Evolutionary conservation across 2,888 invertebrate genomes (phyloP).

Genomic region (Harpagoxenus sublaevis): DNA sequence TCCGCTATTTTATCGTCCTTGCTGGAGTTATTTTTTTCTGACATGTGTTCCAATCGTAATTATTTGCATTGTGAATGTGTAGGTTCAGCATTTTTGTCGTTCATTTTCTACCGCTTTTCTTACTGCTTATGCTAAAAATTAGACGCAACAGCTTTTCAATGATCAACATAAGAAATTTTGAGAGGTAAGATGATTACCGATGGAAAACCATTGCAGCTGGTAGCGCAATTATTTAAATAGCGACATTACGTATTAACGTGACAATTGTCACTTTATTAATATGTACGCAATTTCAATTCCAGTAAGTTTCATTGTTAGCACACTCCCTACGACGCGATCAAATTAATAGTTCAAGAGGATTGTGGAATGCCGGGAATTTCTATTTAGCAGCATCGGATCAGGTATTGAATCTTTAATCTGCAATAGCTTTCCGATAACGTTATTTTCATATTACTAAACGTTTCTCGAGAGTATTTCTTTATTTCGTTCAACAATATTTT

Average conservation of each 20-base stretch:
- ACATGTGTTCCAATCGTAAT: neutral
- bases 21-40: slow-evolving; percentile 49
- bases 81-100: neutral
- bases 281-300: slow-evolving; percentile 44
- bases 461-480: neutral
- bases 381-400: neutral
- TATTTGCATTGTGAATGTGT: slow-evolving; percentile 58
- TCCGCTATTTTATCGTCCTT: slow-evolving; percentile 59
- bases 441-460: neutral
- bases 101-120: neutral
- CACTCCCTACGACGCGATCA: slow-evolving; percentile 39
- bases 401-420: slow-evolving; percentile 16
- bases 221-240: slow-evolving; percentile 56
- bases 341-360: slow-evolving; percentile 59
- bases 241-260: neutral
- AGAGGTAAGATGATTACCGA: slow-evolving; percentile 71
- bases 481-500: neutral
- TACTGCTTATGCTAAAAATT: neutral
- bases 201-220: slow-evolving; percentile 69
- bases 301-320: slow-evolving; percentile 38
- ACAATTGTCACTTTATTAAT: neutral
- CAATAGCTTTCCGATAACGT: neutral
- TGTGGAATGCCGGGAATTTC: slow-evolving; percentile 32
- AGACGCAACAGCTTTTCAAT: neutral
- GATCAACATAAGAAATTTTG: slow-evolving; percentile 32